Evolutionary conservation across 2,888 invertebrate genomes (phyloP), one percentile per base, ranked within the genome.

Genomic region (Orchesellides sinensis): DNA sequence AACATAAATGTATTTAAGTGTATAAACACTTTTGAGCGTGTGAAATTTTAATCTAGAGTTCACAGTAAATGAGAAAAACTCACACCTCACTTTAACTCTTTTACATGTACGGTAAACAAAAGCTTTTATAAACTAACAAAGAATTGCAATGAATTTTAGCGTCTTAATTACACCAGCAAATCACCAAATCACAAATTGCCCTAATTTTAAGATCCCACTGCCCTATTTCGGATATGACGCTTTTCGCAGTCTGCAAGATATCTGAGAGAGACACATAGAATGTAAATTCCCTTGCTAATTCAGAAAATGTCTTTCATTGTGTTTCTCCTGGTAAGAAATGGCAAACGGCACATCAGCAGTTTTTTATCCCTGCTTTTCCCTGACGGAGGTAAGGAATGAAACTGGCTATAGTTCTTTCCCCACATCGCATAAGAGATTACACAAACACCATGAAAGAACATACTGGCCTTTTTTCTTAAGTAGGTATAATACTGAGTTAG

Each of bases 161-260:
- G n/a, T n/a, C n/a, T n/a, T n/a, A n/a, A n/a, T n/a, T n/a, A n/a
- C n/a, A n/a, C n/a, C n/a, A n/a, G n/a, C n/a, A n/a, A n/a, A n/a
- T 8, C 52, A 19, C 52, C 19, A 23, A 5, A 3, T 29, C 17
- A 63, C 12, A 74, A 32, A 23, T 21, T 23, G 52, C 54, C 54
- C 40, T 25, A 32, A 47, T 59, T 63, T 63, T 19, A 52, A 59
- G 14, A 66, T 66, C 45, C 73, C 73, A 72, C 66, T 80, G 80
- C 70, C 80, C 80, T 73, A 80, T 70, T 70, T 79, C 54, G 47
- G 45, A 45, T 35, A 19, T 68, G 68, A 66, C 54, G 27, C 25
- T 6, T 29, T 40, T 40, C n/a, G 27, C 23, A 61, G 5, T 21
- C n/a, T 2, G 52, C 5, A 21, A 72, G 29, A 40, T 40, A 14